These are phyloP conservation scores for Drosophila falleni DNA, from an alignment of 2,888 invertebrate genomes.

Conservation along the genomic window DNA sequence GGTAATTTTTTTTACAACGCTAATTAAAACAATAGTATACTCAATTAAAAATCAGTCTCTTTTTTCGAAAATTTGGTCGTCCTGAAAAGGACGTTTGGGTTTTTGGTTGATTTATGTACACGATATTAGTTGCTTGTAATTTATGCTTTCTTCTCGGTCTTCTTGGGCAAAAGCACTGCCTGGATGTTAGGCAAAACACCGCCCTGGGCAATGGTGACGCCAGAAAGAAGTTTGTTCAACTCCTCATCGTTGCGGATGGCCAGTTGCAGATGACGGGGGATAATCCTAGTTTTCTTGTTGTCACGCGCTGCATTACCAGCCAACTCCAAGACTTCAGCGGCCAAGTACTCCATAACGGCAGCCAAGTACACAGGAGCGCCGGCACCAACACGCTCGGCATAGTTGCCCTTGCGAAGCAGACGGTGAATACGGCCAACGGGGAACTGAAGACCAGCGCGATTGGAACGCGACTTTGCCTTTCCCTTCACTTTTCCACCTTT, in stretches of 20 bases:
- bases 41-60: not conserved
- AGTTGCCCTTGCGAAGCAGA: constrained; percentile 87
- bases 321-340: constrained; percentile 89
- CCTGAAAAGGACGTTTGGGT: constrained; percentile 19
- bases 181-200: constrained; percentile 94
- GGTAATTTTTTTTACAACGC: too few relatives aligned
- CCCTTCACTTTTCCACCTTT: constrained; percentile 84
- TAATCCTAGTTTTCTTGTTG: constrained; percentile 90
- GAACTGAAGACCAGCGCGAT: constrained; percentile 87
- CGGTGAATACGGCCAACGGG: constrained; percentile 88
- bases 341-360: constrained; percentile 88
- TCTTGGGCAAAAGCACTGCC: constrained; percentile 90
- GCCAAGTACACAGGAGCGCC: constrained; percentile 86
- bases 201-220: constrained; percentile 88
- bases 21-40: too few relatives aligned
- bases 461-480: constrained; percentile 86
- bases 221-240: constrained; percentile 89
- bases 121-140: not conserved
- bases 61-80: constrained; percentile 5
- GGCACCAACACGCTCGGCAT: constrained; percentile 87
- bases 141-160: constrained; percentile 85
- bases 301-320: constrained; percentile 89
- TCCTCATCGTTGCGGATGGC: constrained; percentile 94
- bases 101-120: constrained; percentile 16
- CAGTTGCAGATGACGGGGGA: constrained; percentile 93